phyloP scores from a whole-genome alignment of 2,888 invertebrate genomes.

The Tenthredo notha region DNA sequence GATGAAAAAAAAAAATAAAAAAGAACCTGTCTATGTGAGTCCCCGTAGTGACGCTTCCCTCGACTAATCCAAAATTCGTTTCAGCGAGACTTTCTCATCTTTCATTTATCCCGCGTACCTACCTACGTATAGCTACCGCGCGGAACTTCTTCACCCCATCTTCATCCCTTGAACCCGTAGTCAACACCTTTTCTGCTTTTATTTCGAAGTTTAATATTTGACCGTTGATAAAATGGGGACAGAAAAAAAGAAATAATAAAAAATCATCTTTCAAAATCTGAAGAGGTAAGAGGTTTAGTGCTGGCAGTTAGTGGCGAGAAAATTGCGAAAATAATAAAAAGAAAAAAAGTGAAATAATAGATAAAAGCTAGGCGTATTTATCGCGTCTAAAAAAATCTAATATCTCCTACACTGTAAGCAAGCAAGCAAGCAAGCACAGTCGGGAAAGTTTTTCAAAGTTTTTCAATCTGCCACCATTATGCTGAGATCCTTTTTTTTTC shows the following conservation, averaged over 20 bases:
- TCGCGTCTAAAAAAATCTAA: slow-evolving; percentile 9
- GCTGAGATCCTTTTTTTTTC: slow-evolving; percentile 62
- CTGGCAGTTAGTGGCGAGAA: not conserved
- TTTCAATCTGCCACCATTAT: slow-evolving; percentile 75
- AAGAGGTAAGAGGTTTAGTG: not conserved
- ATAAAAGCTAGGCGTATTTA: not conserved
- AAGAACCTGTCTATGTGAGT: slow-evolving; percentile 32
- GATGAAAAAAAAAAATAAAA: not conserved
- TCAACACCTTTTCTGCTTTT: not conserved
- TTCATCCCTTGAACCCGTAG: not conserved
- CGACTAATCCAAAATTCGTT: slow-evolving; percentile 46
- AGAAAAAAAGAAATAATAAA: not conserved
- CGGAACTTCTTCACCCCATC: not conserved
- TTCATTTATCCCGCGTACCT: slow-evolving; percentile 38
- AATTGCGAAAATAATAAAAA: not conserved
- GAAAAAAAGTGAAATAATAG: not conserved
- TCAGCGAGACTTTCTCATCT: slow-evolving; percentile 33
- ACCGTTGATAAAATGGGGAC: not conserved
- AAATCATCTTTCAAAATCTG: not conserved
- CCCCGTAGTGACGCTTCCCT: slow-evolving; percentile 52
- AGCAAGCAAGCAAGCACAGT: not conserved
- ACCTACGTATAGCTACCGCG: not conserved
- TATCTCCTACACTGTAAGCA: not conserved
- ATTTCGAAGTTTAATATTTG: not conserved
- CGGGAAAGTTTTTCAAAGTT: slow-evolving; percentile 64